Evolutionary conservation across 2,888 invertebrate species (phyloP).

Genomic region (Drymonia ruficornis): DNA sequence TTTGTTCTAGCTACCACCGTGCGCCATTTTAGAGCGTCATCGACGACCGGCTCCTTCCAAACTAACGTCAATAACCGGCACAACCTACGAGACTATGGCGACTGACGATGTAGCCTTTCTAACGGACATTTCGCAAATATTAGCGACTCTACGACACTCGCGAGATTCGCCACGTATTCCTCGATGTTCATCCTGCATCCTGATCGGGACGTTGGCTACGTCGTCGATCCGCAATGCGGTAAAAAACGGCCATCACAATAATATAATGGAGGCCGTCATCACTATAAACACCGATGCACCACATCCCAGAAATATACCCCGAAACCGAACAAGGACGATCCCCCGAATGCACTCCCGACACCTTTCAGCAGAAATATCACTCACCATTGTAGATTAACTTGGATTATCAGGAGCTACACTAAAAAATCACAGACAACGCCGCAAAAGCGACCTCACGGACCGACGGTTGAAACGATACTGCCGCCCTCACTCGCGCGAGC

Average conservation of each 20-base stretch:
- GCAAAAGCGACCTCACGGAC: conserved; percentile 83
- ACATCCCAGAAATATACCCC: conserved; percentile 75
- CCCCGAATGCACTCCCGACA: conserved; percentile 69
- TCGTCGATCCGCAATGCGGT: conserved; percentile 81
- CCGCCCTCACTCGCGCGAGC: conserved; percentile 84
- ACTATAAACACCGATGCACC: conserved; percentile 82
- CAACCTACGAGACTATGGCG: conserved; percentile 77
- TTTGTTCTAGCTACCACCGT: conserved; percentile 35
- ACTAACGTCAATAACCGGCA: conserved; percentile 72
- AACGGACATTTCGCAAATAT: conserved; percentile 47
- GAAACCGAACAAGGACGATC: conserved; percentile 52
- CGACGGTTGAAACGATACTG: conserved; percentile 85
- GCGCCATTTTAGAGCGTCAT: conserved; percentile 58
- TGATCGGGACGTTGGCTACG: conserved; percentile 49
- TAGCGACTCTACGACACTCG: conserved; percentile 34
- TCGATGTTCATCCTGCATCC: conserved; percentile 37
- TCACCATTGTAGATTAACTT: conserved; percentile 86
- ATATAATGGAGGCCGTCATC: conserved; percentile 84
- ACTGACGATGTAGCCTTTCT: conserved; percentile 61
- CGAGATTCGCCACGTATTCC: conserved; percentile 32
- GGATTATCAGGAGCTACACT: conserved; percentile 86
- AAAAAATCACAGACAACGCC: conserved; percentile 85
- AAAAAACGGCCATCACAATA: conserved; percentile 84
- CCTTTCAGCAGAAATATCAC: conserved; percentile 77
- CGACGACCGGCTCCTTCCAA: conserved; percentile 52